A percentile compares a stretch with the other conserved stretches of the same genome.
phyloP scores from a whole-genome alignment of 1,140 invertebrate species.

The Cepaea nemoralis region DNA sequence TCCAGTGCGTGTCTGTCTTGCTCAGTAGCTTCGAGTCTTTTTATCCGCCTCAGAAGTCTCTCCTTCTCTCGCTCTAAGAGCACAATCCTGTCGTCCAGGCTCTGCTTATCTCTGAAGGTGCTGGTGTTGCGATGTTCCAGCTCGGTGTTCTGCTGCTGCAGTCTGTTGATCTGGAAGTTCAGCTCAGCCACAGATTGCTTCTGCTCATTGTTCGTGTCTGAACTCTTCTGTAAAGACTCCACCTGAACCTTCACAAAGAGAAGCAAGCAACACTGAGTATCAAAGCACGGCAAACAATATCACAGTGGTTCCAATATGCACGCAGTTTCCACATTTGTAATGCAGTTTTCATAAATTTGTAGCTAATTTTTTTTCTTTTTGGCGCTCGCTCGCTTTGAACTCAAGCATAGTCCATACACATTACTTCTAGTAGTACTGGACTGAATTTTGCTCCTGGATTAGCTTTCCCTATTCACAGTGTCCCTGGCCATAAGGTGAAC shows the following conservation, averaged over 20 bases:
- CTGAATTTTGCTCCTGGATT: too few species aligned
- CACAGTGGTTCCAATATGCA: too few species aligned
- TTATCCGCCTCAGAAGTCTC: slow-evolving; percentile 38
- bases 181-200: slow-evolving; percentile 38
- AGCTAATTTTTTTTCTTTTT: too few species aligned
- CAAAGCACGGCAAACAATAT: too few species aligned
- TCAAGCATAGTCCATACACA: too few species aligned
- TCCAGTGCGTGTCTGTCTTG: slow-evolving; percentile 42
- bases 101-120: slow-evolving; percentile 63
- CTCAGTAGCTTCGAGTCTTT: slow-evolving; percentile 45
- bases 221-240: slow-evolving; percentile 45
- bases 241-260: slow-evolving; percentile 40
- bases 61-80: slow-evolving; percentile 77
- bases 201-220: slow-evolving; percentile 28
- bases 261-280: too few species aligned
- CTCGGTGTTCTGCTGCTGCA: slow-evolving; percentile 44
- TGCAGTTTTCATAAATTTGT: too few species aligned
- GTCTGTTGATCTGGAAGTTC: slow-evolving; percentile 40
- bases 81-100: slow-evolving; percentile 82
- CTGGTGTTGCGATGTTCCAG: slow-evolving; percentile 42
- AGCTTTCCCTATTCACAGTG: too few species aligned
- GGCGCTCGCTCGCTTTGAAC: too few species aligned
- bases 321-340: too few species aligned
- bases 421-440: too few species aligned
- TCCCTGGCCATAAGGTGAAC: too few species aligned